A percentile compares a stretch with the other conserved stretches of the same genome.
These are phyloP conservation scores for Scaptomyza tumidula DNA, from an alignment of 2,888 invertebrate genomes.

Conservation along the genomic window DNA sequence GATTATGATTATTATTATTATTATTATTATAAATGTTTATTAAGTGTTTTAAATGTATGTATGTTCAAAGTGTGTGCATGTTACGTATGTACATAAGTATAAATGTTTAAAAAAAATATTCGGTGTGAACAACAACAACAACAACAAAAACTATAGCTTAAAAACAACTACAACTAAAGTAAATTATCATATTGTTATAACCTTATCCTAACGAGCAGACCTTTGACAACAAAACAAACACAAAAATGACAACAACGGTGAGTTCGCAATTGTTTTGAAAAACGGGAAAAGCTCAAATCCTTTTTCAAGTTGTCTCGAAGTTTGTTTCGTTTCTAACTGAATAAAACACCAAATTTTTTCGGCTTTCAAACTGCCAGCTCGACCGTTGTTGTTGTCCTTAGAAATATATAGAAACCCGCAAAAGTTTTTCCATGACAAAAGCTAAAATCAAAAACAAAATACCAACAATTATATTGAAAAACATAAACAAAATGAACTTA, in stretches of 20 bases:
- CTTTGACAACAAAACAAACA: constrained; percentile 33
- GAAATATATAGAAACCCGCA: constrained; percentile 24
- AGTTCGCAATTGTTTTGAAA: constrained; percentile 58
- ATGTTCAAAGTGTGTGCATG: constrained; percentile 61
- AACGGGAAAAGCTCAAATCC: constrained; percentile 71
- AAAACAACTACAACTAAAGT: constrained; percentile 60
- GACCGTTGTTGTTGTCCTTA: constrained; percentile 46
- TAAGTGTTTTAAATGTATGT: constrained; percentile 75
- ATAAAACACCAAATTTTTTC: constrained; percentile 78
- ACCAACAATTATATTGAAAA: constrained; percentile 46
- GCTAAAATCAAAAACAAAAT: constrained; percentile 33
- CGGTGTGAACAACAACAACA: constrained; percentile 59
- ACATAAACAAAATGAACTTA: constrained; percentile 60
- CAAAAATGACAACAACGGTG: constrained; percentile 48
- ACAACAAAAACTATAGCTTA: constrained; percentile 63
- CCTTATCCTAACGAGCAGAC: constrained; percentile 38
- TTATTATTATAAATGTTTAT: constrained; percentile 67
- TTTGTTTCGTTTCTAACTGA: constrained; percentile 57
- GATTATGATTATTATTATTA: constrained; percentile 58
- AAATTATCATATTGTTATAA: constrained; percentile 68
- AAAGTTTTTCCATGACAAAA: constrained; percentile 56
- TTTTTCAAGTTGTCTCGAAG: constrained; percentile 67
- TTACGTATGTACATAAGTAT: constrained; percentile 75
- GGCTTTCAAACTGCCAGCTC: constrained; percentile 63
- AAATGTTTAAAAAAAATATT: constrained; percentile 67